phyloP scores from a whole-genome alignment of 2,113 vertebrate genomes.

The Ceuthmochares aereus region DNA sequence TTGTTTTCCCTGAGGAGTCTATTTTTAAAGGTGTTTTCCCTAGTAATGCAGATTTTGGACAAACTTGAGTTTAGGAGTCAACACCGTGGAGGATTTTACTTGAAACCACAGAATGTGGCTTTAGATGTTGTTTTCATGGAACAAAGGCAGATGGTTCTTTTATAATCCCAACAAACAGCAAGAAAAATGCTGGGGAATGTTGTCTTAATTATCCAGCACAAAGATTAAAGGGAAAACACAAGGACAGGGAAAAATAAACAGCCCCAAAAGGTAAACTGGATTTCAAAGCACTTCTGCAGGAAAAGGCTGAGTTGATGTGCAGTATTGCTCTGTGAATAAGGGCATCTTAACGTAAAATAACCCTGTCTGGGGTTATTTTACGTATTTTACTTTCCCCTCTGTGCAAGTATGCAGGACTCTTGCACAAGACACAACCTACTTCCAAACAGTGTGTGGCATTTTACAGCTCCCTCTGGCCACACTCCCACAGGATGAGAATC shows the following conservation, averaged over 20 bases:
- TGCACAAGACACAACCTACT: background rate
- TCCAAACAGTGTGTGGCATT: background rate
- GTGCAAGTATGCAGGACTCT: background rate
- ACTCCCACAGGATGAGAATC: background rate
- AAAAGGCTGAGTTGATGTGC: background rate
- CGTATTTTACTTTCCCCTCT: background rate
- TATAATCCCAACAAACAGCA: conserved; percentile 39
- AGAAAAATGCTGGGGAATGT: conserved; percentile 42
- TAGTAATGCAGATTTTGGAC: background rate
- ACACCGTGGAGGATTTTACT: rapidly evolving
- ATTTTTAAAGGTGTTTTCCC: background rate
- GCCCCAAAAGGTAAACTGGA: background rate
- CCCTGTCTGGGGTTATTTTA: background rate
- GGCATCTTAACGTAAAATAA: background rate
- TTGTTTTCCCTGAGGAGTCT: background rate
- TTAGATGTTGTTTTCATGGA: background rate
- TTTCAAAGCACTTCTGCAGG: background rate
- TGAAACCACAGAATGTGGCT: background rate
- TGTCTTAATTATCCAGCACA: conserved; percentile 16
- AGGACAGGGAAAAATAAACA: background rate
- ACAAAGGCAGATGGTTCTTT: background rate
- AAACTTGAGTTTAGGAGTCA: background rate
- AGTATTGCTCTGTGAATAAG: background rate
- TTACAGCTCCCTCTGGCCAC: background rate
- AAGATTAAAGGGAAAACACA: background rate